Percentiles rank a stretch among this genome's conserved stretches.
phyloP scores from a whole-genome alignment of 2,113 vertebrate genomes.

The Prietella phreatophila region DNA sequence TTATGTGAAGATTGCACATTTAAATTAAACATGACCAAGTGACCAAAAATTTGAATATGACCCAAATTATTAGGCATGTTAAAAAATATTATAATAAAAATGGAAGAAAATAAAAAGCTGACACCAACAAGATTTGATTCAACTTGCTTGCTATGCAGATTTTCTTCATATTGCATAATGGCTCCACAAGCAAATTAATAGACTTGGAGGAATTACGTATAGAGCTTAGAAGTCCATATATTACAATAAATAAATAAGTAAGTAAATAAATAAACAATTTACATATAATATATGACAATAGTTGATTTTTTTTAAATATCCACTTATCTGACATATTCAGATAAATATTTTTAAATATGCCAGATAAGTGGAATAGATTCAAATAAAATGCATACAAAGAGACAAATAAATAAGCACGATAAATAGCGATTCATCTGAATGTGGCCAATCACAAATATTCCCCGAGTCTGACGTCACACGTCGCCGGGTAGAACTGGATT shows the following conservation, averaged over 20 bases:
- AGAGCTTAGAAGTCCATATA: not conserved
- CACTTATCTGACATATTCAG: too few species aligned
- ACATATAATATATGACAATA: not conserved
- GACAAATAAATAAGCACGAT: not conserved
- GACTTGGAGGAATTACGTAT: not conserved
- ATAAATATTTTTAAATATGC: too few species aligned
- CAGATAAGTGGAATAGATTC: not conserved
- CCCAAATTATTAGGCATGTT: not conserved
- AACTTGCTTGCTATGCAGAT: not conserved
- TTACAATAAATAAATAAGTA: not conserved
- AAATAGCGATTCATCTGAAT: not conserved
- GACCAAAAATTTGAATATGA: not conserved
- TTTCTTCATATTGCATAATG: not conserved
- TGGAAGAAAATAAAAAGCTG: too few species aligned
- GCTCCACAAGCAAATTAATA: not conserved
- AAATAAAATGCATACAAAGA: not conserved
- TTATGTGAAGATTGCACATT: not conserved
- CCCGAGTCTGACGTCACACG: conserved; percentile 17
- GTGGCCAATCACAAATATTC: conserved; percentile 1
- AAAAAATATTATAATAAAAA: not conserved
- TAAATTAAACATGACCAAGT: not conserved
- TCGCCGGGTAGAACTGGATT: conserved; percentile 18
- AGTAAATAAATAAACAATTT: not conserved
- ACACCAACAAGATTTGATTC: not conserved
- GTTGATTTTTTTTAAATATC: too few species aligned